Percentiles rank a stretch among this genome's conserved stretches.
phyloP scores from a whole-genome alignment of 2,113 vertebrate species.

The Ciconia boyciana region DNA sequence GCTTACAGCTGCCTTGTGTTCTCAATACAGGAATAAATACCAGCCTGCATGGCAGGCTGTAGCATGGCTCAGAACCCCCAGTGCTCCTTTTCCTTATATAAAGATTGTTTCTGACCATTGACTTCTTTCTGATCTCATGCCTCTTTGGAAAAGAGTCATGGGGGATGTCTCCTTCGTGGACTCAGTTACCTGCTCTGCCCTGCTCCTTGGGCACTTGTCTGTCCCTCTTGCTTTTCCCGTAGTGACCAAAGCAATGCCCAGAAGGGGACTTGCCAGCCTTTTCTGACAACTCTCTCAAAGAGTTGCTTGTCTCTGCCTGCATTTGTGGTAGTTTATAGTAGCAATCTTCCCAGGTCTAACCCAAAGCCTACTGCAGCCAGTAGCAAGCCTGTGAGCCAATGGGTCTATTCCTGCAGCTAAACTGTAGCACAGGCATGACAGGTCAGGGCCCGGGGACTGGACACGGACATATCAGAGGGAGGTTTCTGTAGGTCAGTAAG shows the following conservation, averaged over 20 bases:
- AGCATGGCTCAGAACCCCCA: neutral
- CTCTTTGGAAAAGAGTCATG: neutral
- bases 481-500: neutral
- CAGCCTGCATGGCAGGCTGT: neutral
- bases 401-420: neutral
- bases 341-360: neutral
- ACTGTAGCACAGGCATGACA: neutral
- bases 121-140: neutral
- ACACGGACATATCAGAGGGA: rapidly evolving
- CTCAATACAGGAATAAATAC: neutral
- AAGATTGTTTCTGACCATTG: neutral
- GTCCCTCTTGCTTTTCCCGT: neutral
- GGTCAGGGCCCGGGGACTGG: too few relatives aligned
- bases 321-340: neutral
- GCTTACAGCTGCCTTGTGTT: neutral
- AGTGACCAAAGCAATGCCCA: neutral
- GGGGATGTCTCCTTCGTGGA: neutral
- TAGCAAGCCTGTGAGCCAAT: neutral
- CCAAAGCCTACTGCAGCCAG: neutral
- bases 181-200: neutral
- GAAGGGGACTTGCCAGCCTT: neutral
- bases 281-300: neutral
- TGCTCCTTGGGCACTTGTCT: neutral
- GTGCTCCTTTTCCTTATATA: neutral
- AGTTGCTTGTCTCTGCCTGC: neutral